Base-by-base conservation (phyloP, 2,113 vertebrate genomes). In the Coturnix japonica region DNA sequence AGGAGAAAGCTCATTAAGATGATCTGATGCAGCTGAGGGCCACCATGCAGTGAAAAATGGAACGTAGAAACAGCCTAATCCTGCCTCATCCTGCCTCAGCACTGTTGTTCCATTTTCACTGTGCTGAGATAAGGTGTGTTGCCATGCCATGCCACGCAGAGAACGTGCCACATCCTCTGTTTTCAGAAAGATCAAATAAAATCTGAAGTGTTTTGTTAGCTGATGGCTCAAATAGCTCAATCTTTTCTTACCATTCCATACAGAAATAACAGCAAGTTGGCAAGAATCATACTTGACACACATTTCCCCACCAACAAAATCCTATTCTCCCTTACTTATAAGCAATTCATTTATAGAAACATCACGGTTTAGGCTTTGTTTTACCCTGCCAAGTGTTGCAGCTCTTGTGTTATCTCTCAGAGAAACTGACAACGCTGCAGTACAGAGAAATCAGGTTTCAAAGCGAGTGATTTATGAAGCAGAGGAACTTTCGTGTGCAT, bases 401-500 rank as follows among this genome's bases (percentile, higher is more conserved):
- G 90, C 44, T 75, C 81, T 57, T 7, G n/a, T 2, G 11, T 43
- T 91, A 39, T 71, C 75, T 81, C 85, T 47, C 70, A 75, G 89
- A 18, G 41, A 64, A 85, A 43, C 81, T 54, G 81, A 92, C 90
- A 88, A 82, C 93, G 78, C 79, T 65, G 75, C 53, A 39, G 51
- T 63, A 66, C 60, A 53, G 73, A 91, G 89, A 90, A 95, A 95
- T 39, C 82, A 17, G 85, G 85, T 94, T 95, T 57, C 72, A 78
- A 31, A 89, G 76, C 44, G 26, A 90, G 82, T 82, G 92, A 95
- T 97, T 95, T 86, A 93, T 53, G 88, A 83, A 93, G 61, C 13
- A 33, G 71, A 93, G 13, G 61, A 81, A 39, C 54, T 74, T 20
- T 69, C 41, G 96, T 7, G 64, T 61, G 91, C 81, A 44, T 85